Conservation (phyloP, 2,888 invertebrate species). For the Tipula helvola region DNA sequence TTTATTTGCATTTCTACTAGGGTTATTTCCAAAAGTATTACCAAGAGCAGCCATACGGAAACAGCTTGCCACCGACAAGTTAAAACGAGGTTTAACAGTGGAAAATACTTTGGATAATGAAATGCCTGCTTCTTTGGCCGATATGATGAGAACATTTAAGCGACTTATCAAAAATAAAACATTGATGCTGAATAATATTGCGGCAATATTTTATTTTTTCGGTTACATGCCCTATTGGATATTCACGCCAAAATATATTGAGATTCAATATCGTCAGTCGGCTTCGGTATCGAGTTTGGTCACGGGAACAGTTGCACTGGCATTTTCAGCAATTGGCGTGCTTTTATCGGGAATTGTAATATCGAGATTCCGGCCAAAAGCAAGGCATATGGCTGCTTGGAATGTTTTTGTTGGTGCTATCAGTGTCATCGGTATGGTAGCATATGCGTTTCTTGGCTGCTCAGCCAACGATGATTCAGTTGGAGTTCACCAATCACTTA, state of each 20-base stretch:
- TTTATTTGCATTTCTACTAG: conserved; percentile 45
- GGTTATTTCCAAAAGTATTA: conserved; percentile 55
- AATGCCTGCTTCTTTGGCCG: conserved; percentile 36
- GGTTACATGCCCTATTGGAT: conserved; percentile 67
- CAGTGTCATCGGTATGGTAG: conserved; percentile 48
- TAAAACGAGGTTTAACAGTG: conserved; percentile 20
- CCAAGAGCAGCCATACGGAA: conserved; percentile 47
- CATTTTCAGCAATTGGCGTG: conserved; percentile 55
- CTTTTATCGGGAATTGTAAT: conserved; percentile 53
- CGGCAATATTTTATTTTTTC: conserved; percentile 58
- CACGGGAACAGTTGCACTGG: conserved; percentile 57
- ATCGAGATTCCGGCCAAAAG: conserved; percentile 51
- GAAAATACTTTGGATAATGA: conserved; percentile 25
- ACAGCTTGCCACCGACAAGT: conserved; percentile 19
- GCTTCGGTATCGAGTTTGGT: conserved; percentile 60
- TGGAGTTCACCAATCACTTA: conserved; percentile 26
- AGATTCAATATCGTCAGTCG: conserved; percentile 65
- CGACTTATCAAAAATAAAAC: conserved; percentile 51
- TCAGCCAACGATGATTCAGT: conserved; percentile 43
- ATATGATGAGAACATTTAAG: conserved; percentile 50
- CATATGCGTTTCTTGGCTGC: conserved; percentile 55
- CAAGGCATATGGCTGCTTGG: conserved; percentile 54
- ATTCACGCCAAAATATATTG: conserved; percentile 72
- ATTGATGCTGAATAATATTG: conserved; percentile 58
- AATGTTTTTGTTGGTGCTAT: conserved; percentile 51